Base-by-base conservation (phyloP, 2,888 invertebrate genomes). In the Hypomecis punctinalis region DNA sequence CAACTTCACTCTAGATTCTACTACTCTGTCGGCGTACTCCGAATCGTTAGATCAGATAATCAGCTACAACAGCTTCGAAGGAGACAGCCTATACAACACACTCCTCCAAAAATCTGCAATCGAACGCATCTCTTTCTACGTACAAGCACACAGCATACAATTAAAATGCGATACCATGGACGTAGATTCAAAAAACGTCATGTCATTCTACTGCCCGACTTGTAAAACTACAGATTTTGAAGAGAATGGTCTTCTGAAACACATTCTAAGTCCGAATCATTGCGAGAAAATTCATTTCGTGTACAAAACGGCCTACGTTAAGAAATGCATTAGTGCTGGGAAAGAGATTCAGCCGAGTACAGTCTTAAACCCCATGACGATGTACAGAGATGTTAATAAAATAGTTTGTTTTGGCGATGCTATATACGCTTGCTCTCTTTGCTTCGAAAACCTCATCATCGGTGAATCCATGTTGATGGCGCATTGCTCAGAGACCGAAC, bases 351-450 rank as follows among this genome's bases (percentile, higher is more conserved):
- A 89, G 63, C 93, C 93, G 0, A 93, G 93, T 59, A 91, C 93
- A 0, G 84, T 93, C 0, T 68, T 93, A 1, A 93, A 93, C 56
- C 84, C 93, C 0, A 93, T 93, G 93, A 90, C 66, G n/a, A 84
- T 91, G 86, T 93, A 93, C 46, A 68, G 93, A 0, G 93, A 93
- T 83, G 86, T 85, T 2, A 93, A 93, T 68, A 93, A 93, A 70
- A 90, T 93, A 42, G 92, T 93, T 0, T 93, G 93, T 61, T 93
- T 93, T 1, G 93, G 93, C 0, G 91, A 93, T 73, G 89, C 89
- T 0, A 69, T 85, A 70, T 93, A 89, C 3, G 93, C 93, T 6
- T 93, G 93, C 58, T 84, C 93, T 0, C 70, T 93, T 0, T 93
- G 93, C 72, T 91, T 93, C 58, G 92, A 91, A 52, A 90, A 86